These are phyloP conservation scores for Embidobia sp. DNA, from an alignment of 2,888 invertebrate species.

Conservation along the genomic window DNA sequence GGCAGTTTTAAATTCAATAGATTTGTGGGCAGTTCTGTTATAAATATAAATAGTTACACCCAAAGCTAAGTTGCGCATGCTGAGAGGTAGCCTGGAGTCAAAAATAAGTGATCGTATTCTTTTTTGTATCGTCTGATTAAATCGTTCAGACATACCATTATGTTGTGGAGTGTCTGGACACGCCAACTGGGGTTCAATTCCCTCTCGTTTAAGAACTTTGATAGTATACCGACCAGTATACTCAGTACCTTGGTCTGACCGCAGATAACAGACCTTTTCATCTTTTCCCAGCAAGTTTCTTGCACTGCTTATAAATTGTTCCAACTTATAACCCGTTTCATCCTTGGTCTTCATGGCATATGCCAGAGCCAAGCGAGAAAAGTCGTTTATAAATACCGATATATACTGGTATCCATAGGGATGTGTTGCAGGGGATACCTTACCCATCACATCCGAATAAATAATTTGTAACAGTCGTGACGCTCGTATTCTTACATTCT, in stretches of 20 bases:
- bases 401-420: constrained; percentile 54
- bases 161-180: constrained; percentile 1
- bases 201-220: constrained; percentile 12
- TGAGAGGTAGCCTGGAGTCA: not conserved
- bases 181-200: constrained; percentile 18
- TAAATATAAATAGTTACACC: not conserved
- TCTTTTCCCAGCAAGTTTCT: constrained; percentile 66
- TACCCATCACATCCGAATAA: too few species aligned
- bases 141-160: constrained; percentile 57
- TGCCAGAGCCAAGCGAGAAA: constrained; percentile 63
- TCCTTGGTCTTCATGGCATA: constrained; percentile 62
- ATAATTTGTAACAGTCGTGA: constrained; percentile 62
- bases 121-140: constrained; percentile 36
- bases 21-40: constrained; percentile 1
- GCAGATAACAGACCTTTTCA: constrained; percentile 67
- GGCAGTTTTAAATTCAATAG: not conserved
- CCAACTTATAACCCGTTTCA: constrained; percentile 56
- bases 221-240: constrained; percentile 21
- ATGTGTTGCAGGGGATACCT: constrained; percentile 56
- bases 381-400: constrained; percentile 64
- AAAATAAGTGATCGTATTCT: not conserved
- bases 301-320: constrained; percentile 55
- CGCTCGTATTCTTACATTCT: constrained; percentile 43
- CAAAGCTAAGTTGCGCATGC: constrained; percentile 4
- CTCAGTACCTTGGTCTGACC: constrained; percentile 59